A percentile compares a stretch with the other conserved stretches of the same genome.
Evolutionary conservation across 2,113 vertebrate genomes (phyloP).

Genomic region (Equus przewalskii): DNA sequence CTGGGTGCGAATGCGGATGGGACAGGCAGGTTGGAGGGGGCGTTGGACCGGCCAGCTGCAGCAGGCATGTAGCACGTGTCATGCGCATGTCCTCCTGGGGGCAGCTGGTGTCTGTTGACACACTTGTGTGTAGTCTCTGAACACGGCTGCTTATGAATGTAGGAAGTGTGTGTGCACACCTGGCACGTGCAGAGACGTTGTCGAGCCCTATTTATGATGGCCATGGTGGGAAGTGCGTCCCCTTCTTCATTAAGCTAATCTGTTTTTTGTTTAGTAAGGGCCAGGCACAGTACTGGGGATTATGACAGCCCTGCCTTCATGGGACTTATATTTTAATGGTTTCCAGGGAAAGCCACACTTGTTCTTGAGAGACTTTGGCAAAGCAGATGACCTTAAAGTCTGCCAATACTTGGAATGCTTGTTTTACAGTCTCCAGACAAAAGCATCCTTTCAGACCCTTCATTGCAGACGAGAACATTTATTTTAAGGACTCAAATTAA

Average conservation of each 20-base stretch:
- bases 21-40: neutral
- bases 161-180: neutral
- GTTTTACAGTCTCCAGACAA: slow-evolving; percentile 43
- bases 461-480: slow-evolving; percentile 52
- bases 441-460: slow-evolving; percentile 16
- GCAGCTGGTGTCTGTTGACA: neutral
- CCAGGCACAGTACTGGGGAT: neutral
- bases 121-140: neutral
- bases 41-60: neutral
- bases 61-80: neutral
- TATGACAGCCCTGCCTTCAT: neutral
- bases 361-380: slow-evolving; percentile 1
- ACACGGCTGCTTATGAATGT: neutral
- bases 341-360: neutral
- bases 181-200: neutral
- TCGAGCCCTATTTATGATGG: neutral
- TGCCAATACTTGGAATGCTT: neutral
- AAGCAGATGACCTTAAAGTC: slow-evolving; percentile 39
- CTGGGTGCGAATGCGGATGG: neutral
- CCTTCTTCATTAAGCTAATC: neutral
- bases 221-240: neutral
- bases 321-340: neutral
- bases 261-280: neutral
- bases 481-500: slow-evolving; percentile 72
- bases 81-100: neutral